phyloP scores from a whole-genome alignment of 2,113 vertebrate species.

The Rhea americana region DNA sequence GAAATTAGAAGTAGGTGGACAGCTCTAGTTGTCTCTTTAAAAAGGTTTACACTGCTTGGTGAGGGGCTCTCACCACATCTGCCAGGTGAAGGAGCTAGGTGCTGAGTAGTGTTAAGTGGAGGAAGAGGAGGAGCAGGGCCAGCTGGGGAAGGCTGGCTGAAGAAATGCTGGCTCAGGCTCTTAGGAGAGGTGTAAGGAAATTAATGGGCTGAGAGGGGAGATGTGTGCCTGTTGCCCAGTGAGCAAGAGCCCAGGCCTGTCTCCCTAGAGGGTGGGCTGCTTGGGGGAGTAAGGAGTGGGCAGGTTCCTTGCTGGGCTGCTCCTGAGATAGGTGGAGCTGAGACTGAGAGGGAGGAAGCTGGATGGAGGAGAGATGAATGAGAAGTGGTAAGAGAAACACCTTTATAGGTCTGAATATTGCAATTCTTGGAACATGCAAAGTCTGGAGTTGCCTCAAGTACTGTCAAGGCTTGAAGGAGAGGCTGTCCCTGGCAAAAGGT shows the following conservation, averaged over 20 bases:
- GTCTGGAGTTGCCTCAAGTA: not conserved
- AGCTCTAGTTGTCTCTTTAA: not conserved
- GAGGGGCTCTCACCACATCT: not conserved
- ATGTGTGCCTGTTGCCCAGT: not conserved
- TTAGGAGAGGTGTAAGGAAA: not conserved
- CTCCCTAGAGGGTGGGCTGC: too few species aligned
- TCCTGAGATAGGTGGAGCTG: accelerated
- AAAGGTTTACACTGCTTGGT: not conserved
- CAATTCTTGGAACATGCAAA: not conserved
- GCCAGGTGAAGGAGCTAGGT: not conserved
- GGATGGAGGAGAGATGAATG: not conserved
- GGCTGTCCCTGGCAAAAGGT: not conserved
- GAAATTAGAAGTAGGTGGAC: not conserved
- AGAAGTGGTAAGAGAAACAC: not conserved
- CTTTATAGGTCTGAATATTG: not conserved
- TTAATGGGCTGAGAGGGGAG: not conserved
- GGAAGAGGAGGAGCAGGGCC: not conserved
- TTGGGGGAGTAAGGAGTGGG: too few species aligned
- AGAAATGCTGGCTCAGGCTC: not conserved
- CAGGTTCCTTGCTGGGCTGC: not conserved
- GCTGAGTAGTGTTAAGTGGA: accelerated
- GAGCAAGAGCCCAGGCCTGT: not conserved
- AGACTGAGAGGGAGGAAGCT: not conserved
- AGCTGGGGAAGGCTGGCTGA: not conserved
- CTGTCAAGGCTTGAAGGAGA: not conserved